Conservation (phyloP, 64 coral and sea anemone species). For the Porites australiensis region DNA sequence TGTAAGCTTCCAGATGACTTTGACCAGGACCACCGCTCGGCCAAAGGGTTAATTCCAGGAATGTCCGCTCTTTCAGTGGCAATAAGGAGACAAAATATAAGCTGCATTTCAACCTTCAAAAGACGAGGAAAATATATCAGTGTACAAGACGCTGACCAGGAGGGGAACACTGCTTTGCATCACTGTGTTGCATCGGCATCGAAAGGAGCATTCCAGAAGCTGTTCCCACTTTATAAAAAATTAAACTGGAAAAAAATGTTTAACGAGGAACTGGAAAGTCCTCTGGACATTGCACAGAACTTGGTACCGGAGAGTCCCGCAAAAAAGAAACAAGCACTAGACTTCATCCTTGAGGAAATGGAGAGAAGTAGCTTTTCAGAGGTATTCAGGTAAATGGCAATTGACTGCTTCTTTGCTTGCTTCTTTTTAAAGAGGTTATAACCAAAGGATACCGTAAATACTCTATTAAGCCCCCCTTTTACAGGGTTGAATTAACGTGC, state of each 20-base stretch:
- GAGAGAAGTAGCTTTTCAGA: too few relatives aligned
- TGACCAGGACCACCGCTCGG: not conserved
- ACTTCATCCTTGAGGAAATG: too few relatives aligned
- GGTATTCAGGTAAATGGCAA: too few relatives aligned
- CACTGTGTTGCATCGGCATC: slow-evolving; percentile 21
- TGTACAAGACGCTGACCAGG: not conserved
- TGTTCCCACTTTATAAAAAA: slow-evolving; percentile 18
- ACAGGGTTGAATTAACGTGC: too few relatives aligned
- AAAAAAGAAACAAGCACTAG: too few relatives aligned
- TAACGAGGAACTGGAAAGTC: slow-evolving; percentile 21
- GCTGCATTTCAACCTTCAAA: slow-evolving; percentile 12
- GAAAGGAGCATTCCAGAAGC: slow-evolving; percentile 36
- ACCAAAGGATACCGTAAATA: too few relatives aligned
- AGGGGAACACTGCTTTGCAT: slow-evolving; percentile 65
- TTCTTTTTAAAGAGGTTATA: too few relatives aligned
- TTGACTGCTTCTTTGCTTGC: not conserved
- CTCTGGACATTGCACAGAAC: slow-evolving; percentile 32
- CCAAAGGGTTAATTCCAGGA: slow-evolving; percentile 20
- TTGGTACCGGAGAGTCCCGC: not conserved
- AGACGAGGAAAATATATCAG: not conserved
- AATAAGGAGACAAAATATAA: slow-evolving; percentile 21
- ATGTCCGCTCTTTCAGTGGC: slow-evolving; percentile 53
- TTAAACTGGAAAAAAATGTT: slow-evolving; percentile 15
- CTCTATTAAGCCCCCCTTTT: too few relatives aligned
- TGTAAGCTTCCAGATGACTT: slow-evolving; percentile 15